Base-by-base conservation (phyloP, 2,888 invertebrate genomes). In the Parapristionchus giblindavisi region DNA sequence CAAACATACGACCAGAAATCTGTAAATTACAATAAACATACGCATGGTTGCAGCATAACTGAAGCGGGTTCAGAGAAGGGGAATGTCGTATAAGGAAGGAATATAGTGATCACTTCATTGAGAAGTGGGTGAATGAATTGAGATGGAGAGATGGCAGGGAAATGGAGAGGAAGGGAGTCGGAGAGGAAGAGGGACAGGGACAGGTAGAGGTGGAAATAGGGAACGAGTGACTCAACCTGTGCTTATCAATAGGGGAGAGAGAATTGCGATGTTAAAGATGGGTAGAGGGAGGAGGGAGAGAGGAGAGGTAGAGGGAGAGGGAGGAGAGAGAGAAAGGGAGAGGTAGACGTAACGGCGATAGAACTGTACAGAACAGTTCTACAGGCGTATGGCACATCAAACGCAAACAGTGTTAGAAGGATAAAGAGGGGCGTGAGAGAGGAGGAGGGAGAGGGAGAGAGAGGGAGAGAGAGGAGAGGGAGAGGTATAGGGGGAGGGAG, bases 241-340 rank as follows among this genome's bases (percentile, higher is more conserved):
- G 56, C 56, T 56, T 56, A 56, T 56, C 56, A 56, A 27, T 56
- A 32, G 29, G 51, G 14, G 51, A 51, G 14, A 51, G 51, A 51
- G n/a, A 36, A 63, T 38, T 21, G 40, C 24, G n/a, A 17, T 63
- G 63, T 38, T 38, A 63, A 24, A 36, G 38, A n/a, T 24, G n/a
- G 32, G 60, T 36, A 38, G 4, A 24, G n/a, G 63, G 24, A 17
- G 38, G 63, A 63, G 6, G 29, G 56, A 56, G 56, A 24, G n/a
- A 56, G 43, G 17, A 43, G 43, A 43, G 43, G 43, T 8, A 43
- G 43, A 43, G 43, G 17, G 43, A 43, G 43, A 43, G 43, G 17
- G 43, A 52, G 52, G 52, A 52, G 52, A n/a, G 54, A n/a, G 54
- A 27, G 56, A 56, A 32, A 56, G 56, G 17, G 56, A 56, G 56